Conservation (phyloP, 2,888 invertebrate species). For the Xanthorhoe designata region DNA sequence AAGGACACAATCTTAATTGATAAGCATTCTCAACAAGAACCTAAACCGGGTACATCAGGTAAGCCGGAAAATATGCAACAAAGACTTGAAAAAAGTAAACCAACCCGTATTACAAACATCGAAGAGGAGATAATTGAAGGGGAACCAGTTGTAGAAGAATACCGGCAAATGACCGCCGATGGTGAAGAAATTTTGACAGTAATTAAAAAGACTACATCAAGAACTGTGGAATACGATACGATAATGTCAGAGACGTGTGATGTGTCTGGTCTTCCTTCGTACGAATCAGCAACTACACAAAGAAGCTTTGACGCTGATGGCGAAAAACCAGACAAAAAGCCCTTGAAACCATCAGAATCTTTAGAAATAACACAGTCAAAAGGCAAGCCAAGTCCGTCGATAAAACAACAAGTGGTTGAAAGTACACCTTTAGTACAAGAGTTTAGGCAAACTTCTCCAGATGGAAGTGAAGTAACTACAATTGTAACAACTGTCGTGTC, state of each 20-base stretch:
- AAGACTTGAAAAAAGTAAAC: constrained; percentile 34
- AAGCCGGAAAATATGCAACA: constrained; percentile 4
- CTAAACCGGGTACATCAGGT: constrained; percentile 9
- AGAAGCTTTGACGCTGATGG: not conserved
- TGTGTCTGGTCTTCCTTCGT: constrained; percentile 28
- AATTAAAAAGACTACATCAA: constrained; percentile 58
- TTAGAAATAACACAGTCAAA: constrained; percentile 15
- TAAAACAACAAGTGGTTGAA: constrained; percentile 18
- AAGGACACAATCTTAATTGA: constrained; percentile 43
- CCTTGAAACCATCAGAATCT: constrained; percentile 10
- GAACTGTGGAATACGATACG: constrained; percentile 55
- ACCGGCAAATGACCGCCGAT: constrained; percentile 51
- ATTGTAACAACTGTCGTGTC: constrained; percentile 57
- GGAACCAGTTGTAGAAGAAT: constrained; percentile 56
- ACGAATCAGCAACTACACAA: constrained; percentile 16
- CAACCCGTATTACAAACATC: constrained; percentile 37
- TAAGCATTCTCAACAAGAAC: constrained; percentile 22
- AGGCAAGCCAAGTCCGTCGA: constrained; percentile 10
- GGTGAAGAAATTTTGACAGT: constrained; percentile 60
- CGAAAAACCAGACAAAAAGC: constrained; percentile 8
- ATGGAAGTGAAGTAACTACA: constrained; percentile 60
- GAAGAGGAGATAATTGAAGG: constrained; percentile 49
- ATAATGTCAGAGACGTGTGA: constrained; percentile 39
- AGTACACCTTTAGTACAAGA: constrained; percentile 45
- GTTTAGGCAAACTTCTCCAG: constrained; percentile 51